These are phyloP conservation scores for Xylocampa areola DNA, from an alignment of 2,888 invertebrate genomes.

Conservation along the genomic window DNA sequence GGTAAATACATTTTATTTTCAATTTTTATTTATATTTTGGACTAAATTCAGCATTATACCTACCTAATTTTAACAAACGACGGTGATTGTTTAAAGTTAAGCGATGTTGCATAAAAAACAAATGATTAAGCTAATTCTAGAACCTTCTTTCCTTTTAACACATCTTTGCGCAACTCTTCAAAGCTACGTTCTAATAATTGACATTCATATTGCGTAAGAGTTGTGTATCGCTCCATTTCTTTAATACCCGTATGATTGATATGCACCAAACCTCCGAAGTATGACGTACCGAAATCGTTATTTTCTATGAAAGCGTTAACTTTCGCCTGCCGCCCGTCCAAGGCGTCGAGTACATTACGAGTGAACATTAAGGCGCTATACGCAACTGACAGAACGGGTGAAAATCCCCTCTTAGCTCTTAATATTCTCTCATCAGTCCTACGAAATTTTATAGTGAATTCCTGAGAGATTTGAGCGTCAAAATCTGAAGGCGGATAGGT, in stretches of 20 bases:
- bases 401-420: slow-evolving; percentile 90
- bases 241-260: slow-evolving; percentile 68
- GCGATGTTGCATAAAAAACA: not conserved
- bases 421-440: slow-evolving; percentile 91
- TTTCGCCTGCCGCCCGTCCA: slow-evolving; percentile 66
- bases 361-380: slow-evolving; percentile 91
- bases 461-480: slow-evolving; percentile 78
- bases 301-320: slow-evolving; percentile 77
- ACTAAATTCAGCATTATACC: not conserved
- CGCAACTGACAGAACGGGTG: slow-evolving; percentile 91
- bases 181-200: slow-evolving; percentile 73
- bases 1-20: slow-evolving; percentile 57
- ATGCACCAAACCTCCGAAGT: slow-evolving; percentile 73
- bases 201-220: slow-evolving; percentile 72
- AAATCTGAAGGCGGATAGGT: slow-evolving; percentile 88
- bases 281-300: slow-evolving; percentile 80
- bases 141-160: slow-evolving; percentile 70
- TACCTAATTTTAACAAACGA: slow-evolving; percentile 9
- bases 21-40: slow-evolving; percentile 6
- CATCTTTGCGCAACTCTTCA: slow-evolving; percentile 72
- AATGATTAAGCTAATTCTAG: slow-evolving; percentile 65
- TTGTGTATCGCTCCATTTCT: slow-evolving; percentile 72
- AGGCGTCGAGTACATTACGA: slow-evolving; percentile 86
- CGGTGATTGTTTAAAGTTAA: not conserved
- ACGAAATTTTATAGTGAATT: slow-evolving; percentile 81